These are phyloP conservation scores for Heliconius hewitsoni DNA, from an alignment of 1,140 invertebrate species.

Conservation along the genomic window DNA sequence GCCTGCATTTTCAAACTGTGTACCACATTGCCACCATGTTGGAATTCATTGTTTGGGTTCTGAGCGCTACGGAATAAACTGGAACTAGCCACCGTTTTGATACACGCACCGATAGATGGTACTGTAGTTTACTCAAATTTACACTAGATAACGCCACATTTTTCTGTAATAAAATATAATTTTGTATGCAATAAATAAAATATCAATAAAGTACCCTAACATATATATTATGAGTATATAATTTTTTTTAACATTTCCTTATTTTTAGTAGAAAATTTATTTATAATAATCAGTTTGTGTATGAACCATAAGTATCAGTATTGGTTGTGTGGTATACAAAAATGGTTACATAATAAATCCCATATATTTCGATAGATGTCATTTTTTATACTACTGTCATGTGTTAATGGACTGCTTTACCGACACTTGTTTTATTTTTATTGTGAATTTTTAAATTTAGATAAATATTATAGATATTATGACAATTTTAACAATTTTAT, in stretches of 20 bases:
- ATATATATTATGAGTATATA: background rate
- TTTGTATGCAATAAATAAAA: background rate
- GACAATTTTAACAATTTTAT: background rate
- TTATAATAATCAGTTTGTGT: background rate
- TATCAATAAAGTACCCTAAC: background rate
- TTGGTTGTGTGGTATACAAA: background rate
- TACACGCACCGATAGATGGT: conserved; percentile 47
- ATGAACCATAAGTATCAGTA: background rate
- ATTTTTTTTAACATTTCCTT: background rate
- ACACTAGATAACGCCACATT: conserved; percentile 33
- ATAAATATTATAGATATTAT: background rate
- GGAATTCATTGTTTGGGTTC: conserved; percentile 82
- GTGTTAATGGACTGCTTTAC: conserved; percentile 42
- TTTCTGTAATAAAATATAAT: background rate
- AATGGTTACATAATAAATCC: background rate
- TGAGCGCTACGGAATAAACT: conserved; percentile 69
- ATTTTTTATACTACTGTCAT: conserved; percentile 19
- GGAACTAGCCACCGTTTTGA: conserved; percentile 51
- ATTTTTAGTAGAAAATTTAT: background rate
- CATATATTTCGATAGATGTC: conserved; percentile 27
- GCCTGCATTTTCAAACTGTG: conserved; percentile 82
- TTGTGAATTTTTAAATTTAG: background rate
- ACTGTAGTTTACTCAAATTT: conserved; percentile 8
- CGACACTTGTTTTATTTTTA: conserved; percentile 36
- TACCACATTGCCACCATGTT: conserved; percentile 81